phyloP scores from a whole-genome alignment of 2,888 invertebrate genomes.

The Selenia dentaria region DNA sequence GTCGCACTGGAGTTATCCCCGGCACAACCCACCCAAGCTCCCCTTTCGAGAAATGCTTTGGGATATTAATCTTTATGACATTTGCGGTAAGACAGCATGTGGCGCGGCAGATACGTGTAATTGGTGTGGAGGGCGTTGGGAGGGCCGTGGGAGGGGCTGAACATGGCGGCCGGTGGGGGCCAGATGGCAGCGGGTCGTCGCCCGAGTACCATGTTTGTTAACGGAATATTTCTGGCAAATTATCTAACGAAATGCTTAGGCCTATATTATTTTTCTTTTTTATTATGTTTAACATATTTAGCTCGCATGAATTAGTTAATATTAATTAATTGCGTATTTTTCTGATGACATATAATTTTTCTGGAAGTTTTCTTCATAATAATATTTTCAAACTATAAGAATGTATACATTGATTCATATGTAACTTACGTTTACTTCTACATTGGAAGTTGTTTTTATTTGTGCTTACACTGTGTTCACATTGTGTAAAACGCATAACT shows the following conservation, averaged over 20 bases:
- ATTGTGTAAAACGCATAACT: no score
- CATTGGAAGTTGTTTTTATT: no score
- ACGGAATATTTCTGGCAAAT: slow-evolving; percentile 23
- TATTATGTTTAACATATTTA: no score
- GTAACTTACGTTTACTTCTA: no score
- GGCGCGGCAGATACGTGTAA: slow-evolving; percentile 63
- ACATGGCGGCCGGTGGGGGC: slow-evolving; percentile 74
- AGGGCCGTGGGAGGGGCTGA: slow-evolving; percentile 77
- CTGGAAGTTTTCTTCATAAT: no score
- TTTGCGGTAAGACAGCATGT: slow-evolving; percentile 65
- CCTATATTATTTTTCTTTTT: not conserved
- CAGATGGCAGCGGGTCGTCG: slow-evolving; percentile 67
- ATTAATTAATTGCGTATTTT: no score
- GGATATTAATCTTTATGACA: slow-evolving; percentile 75
- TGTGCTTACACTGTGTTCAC: no score
- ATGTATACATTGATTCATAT: no score
- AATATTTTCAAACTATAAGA: no score
- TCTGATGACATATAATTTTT: no score
- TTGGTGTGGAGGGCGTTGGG: slow-evolving; percentile 79
- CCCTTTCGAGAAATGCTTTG: slow-evolving; percentile 43
- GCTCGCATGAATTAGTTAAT: no score
- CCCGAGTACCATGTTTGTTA: slow-evolving; percentile 49
- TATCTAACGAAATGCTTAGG: slow-evolving; percentile 9
- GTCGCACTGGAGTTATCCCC: slow-evolving; percentile 65
- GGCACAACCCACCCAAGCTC: slow-evolving; percentile 62